Base-by-base conservation (phyloP, 2,888 invertebrate species). In the Nomada ruficornis region DNA sequence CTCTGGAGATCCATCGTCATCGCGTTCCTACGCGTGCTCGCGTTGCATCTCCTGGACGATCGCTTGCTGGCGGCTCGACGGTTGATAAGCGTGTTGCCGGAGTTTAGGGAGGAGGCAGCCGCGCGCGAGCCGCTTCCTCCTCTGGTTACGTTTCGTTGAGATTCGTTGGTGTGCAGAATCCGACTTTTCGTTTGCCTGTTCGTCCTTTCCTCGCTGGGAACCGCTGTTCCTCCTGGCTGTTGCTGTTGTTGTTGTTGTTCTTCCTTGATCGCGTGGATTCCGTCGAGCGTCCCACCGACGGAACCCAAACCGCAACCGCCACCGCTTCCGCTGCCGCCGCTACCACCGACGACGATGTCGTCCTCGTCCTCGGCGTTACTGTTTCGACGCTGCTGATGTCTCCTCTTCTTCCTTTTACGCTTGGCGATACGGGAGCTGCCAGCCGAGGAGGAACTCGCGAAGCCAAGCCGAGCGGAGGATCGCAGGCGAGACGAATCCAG, bases 1-100 rank as follows among this genome's bases (percentile, higher is more conserved):
- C 88, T 88, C 83, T 91, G 90, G 52, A 91, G 88, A 80, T 91
- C 91, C 91, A 91, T 91, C 83, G 84, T 88, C 88, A 86, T 88
- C 83, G 88, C 88, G 87, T 84, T 88, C 74, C 84, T 88, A 87
- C 88, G 87, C 70, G 85, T 81, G 83, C 60, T 83, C 79, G 81
- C 86, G 88, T 88, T 88, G 85, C 88, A 88, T 88, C 86, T 83
- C 86, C 82, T 83, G 64, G 88, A 85, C 82, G 88, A 86, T 82
- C 87, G 84, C 81, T 86, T 86, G 80, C 62, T 75, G 64, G 71
- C 76, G 59, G 80, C 68, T 52, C 88, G 83, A 50, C 88, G 87
- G 47, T 85, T 86, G 81, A 88, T 83, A 82, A 88, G 84, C 88
- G 88, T 88, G 85, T 78, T 86, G 87, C 74, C 85, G 85, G 85